Evolutionary conservation across 2,113 vertebrate genomes (phyloP).

Genomic region (Burhinus oedicnemus): DNA sequence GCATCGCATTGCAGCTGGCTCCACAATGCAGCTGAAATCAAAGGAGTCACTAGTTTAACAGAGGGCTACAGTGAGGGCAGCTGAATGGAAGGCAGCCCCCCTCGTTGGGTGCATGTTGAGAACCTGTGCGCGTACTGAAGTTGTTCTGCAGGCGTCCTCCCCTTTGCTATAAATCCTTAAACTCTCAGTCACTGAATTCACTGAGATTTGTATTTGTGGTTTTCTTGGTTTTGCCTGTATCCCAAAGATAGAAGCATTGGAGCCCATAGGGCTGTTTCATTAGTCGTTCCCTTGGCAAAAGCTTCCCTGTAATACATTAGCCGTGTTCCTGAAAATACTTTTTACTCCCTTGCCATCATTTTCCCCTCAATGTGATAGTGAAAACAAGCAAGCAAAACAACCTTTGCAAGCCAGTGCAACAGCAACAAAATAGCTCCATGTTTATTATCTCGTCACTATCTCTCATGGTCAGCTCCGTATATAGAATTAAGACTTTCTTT

Average conservation of each 20-base stretch:
- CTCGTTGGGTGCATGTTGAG: neutral
- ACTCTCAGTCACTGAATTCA: neutral
- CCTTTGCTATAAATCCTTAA: neutral
- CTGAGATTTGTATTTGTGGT: neutral
- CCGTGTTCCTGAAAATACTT: neutral
- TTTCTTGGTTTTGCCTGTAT: neutral
- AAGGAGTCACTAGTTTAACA: neutral
- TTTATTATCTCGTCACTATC: neutral
- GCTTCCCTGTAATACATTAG: neutral
- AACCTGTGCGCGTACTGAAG: accelerated
- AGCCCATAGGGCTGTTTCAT: neutral
- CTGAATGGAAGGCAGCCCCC: neutral
- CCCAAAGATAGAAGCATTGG: neutral
- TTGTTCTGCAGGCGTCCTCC: neutral
- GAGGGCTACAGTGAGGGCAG: neutral
- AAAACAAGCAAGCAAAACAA: neutral
- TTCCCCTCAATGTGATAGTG: neutral
- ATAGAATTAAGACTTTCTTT: neutral
- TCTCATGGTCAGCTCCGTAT: neutral
- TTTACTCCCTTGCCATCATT: neutral
- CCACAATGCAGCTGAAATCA: neutral
- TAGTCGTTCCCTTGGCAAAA: neutral
- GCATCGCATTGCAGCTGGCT: neutral
- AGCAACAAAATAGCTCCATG: neutral
- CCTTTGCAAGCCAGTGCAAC: neutral